A percentile compares a stretch with the other conserved stretches of the same genome.
These are phyloP conservation scores for Mesaphorura yosii DNA, from an alignment of 1,140 invertebrate genomes.

Conservation along the genomic window DNA sequence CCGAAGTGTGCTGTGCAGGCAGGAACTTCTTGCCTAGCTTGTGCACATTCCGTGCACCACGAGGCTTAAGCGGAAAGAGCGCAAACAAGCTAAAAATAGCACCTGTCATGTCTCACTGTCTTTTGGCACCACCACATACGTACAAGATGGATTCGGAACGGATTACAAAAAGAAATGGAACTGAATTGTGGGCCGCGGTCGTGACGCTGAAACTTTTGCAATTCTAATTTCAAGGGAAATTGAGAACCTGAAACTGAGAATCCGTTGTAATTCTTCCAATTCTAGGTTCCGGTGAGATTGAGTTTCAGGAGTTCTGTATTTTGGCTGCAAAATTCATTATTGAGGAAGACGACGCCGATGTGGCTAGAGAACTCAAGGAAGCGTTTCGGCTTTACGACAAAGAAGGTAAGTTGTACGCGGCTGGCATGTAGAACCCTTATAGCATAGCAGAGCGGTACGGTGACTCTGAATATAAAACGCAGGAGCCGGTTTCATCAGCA, in stretches of 20 bases:
- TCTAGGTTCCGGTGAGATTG: slow-evolving; percentile 44
- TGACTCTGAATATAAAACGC: background rate
- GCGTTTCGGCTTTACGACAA: slow-evolving; percentile 63
- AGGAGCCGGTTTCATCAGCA: slow-evolving; percentile 16
- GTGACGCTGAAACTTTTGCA: no score
- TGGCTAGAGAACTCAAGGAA: slow-evolving; percentile 62
- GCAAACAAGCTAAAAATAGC: no score
- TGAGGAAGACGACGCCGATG: slow-evolving; percentile 61
- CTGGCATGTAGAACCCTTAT: slow-evolving; percentile 5
- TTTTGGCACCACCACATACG: background rate
- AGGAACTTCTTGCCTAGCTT: no score
- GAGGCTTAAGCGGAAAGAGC: no score
- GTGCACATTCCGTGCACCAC: no score
- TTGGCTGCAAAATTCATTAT: slow-evolving; percentile 43
- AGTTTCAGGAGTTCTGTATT: slow-evolving; percentile 46
- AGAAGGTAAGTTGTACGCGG: slow-evolving; percentile 43
- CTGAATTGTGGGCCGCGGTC: no score
- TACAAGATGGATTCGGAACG: no score
- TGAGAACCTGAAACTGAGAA: no score
- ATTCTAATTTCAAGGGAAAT: no score
- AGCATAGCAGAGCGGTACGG: background rate
- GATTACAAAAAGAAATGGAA: no score
- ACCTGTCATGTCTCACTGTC: background rate
- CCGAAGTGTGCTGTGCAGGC: no score
- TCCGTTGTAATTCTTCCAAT: slow-evolving; percentile 13